Conservation (phyloP, 2,113 vertebrate species). For the Ibidorhyncha struthersii region DNA sequence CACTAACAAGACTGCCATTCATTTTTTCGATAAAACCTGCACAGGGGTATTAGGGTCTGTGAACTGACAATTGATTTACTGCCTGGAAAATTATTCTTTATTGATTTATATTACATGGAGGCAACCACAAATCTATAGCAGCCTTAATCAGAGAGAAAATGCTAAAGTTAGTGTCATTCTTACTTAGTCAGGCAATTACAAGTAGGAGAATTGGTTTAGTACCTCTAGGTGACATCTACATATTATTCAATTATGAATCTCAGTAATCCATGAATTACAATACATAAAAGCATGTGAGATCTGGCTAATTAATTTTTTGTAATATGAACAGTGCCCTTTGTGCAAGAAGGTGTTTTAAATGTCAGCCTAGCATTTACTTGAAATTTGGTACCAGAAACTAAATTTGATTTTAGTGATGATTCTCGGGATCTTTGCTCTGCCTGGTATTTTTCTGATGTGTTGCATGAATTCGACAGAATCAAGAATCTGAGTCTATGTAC, state of each 20-base stretch:
- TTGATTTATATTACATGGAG: constrained; percentile 79
- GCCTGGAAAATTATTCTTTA: constrained; percentile 86
- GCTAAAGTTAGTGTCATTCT: constrained; percentile 76
- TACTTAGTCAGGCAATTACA: constrained; percentile 77
- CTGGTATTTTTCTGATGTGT: not conserved
- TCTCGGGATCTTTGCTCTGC: not conserved
- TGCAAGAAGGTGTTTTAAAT: constrained; percentile 67
- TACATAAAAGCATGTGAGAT: constrained; percentile 60
- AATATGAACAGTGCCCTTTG: constrained; percentile 46
- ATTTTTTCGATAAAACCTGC: constrained; percentile 78
- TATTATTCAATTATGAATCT: constrained; percentile 77
- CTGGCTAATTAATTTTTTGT: constrained; percentile 65
- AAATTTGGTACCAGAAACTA: constrained; percentile 4
- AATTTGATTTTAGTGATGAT: constrained; percentile 29
- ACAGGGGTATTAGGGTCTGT: constrained; percentile 72
- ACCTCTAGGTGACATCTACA: constrained; percentile 73
- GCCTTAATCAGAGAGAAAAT: constrained; percentile 79
- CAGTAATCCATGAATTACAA: constrained; percentile 75
- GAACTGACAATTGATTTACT: constrained; percentile 84
- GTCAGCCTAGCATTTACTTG: constrained; percentile 37
- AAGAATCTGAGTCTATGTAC: not conserved
- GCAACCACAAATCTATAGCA: constrained; percentile 72
- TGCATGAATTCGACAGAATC: not conserved
- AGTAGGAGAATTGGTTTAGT: constrained; percentile 72
- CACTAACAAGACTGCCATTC: constrained; percentile 81